Percentiles rank a stretch among this genome's conserved stretches.
Evolutionary conservation across 1,140 invertebrate genomes (phyloP).

Genomic region (Patella vulgata): DNA sequence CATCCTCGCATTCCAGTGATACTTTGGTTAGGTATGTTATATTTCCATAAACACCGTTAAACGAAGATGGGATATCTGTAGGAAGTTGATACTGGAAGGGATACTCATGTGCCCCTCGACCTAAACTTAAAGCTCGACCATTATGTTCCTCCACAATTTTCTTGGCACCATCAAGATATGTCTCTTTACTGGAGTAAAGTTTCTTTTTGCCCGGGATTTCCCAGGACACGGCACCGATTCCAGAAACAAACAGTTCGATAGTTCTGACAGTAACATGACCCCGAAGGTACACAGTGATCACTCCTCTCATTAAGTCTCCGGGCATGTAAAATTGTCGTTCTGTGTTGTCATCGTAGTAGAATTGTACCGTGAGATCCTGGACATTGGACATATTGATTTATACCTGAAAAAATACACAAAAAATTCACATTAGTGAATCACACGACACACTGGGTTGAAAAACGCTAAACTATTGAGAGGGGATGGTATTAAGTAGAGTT

Average conservation of each 20-base stretch:
- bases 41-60: conserved; percentile 64
- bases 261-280: conserved; percentile 5
- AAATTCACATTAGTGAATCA: no score
- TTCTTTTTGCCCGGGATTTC: conserved; percentile 26
- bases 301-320: conserved; percentile 41
- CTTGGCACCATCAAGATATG: conserved; percentile 37
- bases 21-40: conserved; percentile 64
- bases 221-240: conserved; percentile 40
- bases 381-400: conserved; percentile 10
- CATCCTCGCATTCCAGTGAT: conserved; percentile 36
- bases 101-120: conserved; percentile 52
- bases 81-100: conserved; percentile 59
- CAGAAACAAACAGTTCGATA: conserved; percentile 24
- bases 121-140: conserved; percentile 27
- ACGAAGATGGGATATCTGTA: conserved; percentile 59
- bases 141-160: conserved; percentile 17
- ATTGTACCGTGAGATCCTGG: conserved; percentile 17
- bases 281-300: conserved; percentile 27
- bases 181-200: conserved; percentile 28
- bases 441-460: no score
- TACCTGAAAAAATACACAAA: no score
- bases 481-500: no score
- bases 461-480: no score
- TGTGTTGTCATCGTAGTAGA: conserved; percentile 35
- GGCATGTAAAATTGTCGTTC: conserved; percentile 48